Percentiles rank a stretch among this genome's conserved stretches.
Conservation (phyloP, 2,888 invertebrate species). For the Pedicia rivosa region DNA sequence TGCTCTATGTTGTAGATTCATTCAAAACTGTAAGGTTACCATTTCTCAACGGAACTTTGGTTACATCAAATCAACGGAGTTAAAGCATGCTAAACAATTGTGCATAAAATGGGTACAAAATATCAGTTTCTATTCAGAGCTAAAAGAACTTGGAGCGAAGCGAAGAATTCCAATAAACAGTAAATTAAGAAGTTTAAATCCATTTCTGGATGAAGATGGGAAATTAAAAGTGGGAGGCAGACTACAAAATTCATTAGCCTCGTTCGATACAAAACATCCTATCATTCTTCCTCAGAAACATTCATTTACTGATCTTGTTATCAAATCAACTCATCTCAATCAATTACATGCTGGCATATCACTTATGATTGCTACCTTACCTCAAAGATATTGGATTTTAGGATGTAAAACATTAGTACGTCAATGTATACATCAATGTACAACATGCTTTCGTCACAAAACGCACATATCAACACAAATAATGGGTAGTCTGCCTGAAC, state of each 20-base stretch:
- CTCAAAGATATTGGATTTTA: constrained; percentile 13
- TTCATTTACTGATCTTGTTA: neutral
- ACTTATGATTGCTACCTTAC: constrained; percentile 8
- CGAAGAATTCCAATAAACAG: neutral
- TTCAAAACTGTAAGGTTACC: constrained; percentile 11
- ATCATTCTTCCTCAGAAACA: constrained; percentile 15
- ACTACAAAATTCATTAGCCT: constrained; percentile 9
- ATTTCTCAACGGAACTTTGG: neutral
- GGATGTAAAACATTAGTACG: constrained; percentile 5
- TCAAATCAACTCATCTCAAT: constrained; percentile 6
- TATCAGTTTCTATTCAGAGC: too few species aligned
- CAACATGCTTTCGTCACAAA: constrained; percentile 6
- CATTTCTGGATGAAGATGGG: constrained; percentile 12
- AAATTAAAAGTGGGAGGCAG: constrained; percentile 16
- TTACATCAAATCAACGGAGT: neutral
- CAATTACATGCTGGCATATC: constrained; percentile 12
- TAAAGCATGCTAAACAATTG: too few species aligned
- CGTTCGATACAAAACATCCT: constrained; percentile 11
- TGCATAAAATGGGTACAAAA: too few species aligned
- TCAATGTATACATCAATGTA: constrained; percentile 8
- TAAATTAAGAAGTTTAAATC: constrained; percentile 7
- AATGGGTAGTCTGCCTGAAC: constrained; percentile 16
- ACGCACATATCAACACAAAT: constrained; percentile 6
- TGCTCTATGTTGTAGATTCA: too few species aligned
- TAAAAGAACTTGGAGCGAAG: too few species aligned